Conservation (phyloP, 2,888 invertebrate genomes). For the Drosophila flavopinicola region DNA sequence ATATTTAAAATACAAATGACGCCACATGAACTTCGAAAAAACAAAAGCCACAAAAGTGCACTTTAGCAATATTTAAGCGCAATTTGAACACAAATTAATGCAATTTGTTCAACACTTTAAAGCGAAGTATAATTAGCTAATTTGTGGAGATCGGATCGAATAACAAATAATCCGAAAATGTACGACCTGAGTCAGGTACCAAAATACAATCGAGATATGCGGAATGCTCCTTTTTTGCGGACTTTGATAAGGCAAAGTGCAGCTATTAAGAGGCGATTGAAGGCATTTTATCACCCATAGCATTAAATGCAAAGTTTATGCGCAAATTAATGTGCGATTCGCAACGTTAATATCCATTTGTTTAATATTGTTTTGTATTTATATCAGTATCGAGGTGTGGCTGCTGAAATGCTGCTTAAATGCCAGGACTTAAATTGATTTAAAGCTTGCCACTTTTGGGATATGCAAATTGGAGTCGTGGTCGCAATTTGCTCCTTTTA, state of each 20-base stretch:
- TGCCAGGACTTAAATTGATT: slow-evolving; percentile 66
- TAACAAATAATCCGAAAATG: slow-evolving; percentile 45
- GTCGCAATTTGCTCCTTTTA: slow-evolving; percentile 59
- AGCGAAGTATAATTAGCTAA: slow-evolving; percentile 48
- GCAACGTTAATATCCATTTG: slow-evolving; percentile 1
- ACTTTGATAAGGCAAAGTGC: slow-evolving; percentile 47
- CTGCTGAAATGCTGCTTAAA: slow-evolving; percentile 22
- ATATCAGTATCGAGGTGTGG: slow-evolving; percentile 55
- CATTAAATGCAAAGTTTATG: slow-evolving; percentile 56
- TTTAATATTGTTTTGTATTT: slow-evolving; percentile 5
- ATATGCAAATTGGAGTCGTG: slow-evolving; percentile 46
- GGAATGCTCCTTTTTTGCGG: slow-evolving; percentile 59
- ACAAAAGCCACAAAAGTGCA: slow-evolving; percentile 14
- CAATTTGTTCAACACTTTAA: slow-evolving; percentile 50
- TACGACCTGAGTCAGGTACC: slow-evolving; percentile 47
- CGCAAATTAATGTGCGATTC: not conserved
- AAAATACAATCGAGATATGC: slow-evolving; percentile 27
- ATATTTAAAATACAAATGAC: slow-evolving; percentile 23
- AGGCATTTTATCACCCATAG: slow-evolving; percentile 2
- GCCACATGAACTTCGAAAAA: slow-evolving; percentile 23
- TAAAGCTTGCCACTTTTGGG: slow-evolving; percentile 45
- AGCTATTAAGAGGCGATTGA: slow-evolving; percentile 61
- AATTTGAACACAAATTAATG: slow-evolving; percentile 45
- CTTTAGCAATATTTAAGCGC: slow-evolving; percentile 16
- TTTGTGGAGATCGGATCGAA: slow-evolving; percentile 34